Conservation (phyloP, 2,113 vertebrate genomes). For the Otolemur garnettii region DNA sequence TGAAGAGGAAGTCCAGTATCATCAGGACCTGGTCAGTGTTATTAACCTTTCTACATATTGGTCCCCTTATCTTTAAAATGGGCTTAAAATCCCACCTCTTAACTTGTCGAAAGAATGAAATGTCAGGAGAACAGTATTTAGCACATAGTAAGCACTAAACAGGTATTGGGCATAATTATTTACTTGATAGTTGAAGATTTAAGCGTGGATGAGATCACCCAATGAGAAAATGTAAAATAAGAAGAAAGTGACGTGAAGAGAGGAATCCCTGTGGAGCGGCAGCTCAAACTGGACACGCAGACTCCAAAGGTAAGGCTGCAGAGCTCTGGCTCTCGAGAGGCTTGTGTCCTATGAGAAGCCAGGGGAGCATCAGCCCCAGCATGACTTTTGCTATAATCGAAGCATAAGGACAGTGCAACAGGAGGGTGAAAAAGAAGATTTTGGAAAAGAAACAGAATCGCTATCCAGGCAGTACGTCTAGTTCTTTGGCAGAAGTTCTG, state of each 20-base stretch:
- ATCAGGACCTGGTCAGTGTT: background rate
- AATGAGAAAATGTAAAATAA: background rate
- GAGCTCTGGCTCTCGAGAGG: background rate
- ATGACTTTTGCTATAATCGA: background rate
- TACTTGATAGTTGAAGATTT: background rate
- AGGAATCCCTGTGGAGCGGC: background rate
- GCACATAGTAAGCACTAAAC: background rate
- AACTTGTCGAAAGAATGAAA: slow-evolving; percentile 16
- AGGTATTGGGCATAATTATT: background rate
- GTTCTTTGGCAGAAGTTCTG: background rate
- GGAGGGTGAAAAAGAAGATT: background rate
- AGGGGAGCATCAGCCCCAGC: background rate
- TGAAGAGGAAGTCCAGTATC: no score
- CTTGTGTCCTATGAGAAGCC: background rate
- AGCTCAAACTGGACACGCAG: background rate
- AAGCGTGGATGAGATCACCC: background rate
- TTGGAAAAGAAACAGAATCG: background rate
- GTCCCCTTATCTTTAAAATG: background rate
- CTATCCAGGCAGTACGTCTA: background rate
- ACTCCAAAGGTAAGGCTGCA: background rate
- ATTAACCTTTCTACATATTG: background rate
- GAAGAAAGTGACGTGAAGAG: background rate
- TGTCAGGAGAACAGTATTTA: background rate
- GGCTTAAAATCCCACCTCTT: background rate
- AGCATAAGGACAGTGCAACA: background rate